Evolutionary conservation across 2,888 invertebrate species (phyloP), one percentile per base, ranked within the genome.

Genomic region (Diaphora mendica): DNA sequence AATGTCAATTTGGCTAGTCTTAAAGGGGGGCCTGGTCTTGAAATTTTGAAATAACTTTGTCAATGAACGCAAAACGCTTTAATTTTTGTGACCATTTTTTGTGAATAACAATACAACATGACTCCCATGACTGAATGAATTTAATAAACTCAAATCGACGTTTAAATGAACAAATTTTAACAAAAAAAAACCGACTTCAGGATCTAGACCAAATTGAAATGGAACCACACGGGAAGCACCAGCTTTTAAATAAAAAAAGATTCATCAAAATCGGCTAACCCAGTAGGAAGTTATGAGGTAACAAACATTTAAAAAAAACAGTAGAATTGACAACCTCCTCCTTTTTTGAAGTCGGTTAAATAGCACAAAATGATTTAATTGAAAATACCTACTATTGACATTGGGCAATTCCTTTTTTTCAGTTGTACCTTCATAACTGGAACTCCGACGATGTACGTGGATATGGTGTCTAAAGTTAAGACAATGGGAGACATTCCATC

Each of bases 371-470:
- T 44, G 20, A 5, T 20, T 8, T 51, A 7, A 0, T 51, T 51
- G 23, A 51, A 20, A 51, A n/a, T n/a, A n/a, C n/a, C 23, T 9
- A 55, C 9, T 55, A n/a, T 23, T 11, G 3, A 13, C 15, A 59
- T 26, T 26, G 59, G 3, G 26, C 13, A 59, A 1, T 26, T n/a
- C n/a, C n/a, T 23, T 48, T 72, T 82, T 72, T 82, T 0, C 83
- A 98, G 98, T 85, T 98, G 98, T 87, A 97, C 97, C 13, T 90
- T 97, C 7, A 90, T 97, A 62, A 97, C 97, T 75, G 98, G 98
- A 23, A 98, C 98, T 0, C 98, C 99, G 0, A 98, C 99, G 1
- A 98, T 99, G 98, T 98, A 97, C 91, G 96, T 98, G 65, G 98
- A 98, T 89, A 96, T 98, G 86, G 87, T 98, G 70, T 79, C 89